A percentile compares a stretch with the other conserved stretches of the same genome.
Conservation (phyloP, 2,797 vertebrate species). For the Agapornis canus region DNA sequence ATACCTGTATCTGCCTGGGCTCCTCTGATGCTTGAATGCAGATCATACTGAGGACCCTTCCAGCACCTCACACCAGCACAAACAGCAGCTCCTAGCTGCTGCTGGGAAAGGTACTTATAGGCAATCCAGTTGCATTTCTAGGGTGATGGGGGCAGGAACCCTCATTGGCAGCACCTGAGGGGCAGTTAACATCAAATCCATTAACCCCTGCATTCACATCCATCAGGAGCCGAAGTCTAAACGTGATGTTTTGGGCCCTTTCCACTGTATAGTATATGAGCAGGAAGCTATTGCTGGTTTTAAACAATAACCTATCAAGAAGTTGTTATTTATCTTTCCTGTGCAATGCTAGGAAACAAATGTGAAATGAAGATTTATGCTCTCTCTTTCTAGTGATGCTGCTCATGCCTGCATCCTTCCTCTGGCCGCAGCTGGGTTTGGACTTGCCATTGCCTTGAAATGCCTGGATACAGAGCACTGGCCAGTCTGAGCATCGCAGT, state of each 20-base stretch:
- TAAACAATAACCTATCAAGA: background rate
- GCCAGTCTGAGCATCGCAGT: background rate
- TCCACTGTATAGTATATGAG: background rate
- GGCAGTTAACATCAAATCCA: background rate
- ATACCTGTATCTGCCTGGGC: background rate
- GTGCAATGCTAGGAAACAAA: background rate
- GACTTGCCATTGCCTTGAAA: background rate
- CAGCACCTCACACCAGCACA: background rate
- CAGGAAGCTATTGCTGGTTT: background rate
- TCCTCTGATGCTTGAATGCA: background rate
- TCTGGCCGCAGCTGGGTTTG: background rate
- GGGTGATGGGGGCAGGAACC: background rate
- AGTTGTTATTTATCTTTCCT: background rate
- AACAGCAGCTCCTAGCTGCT: rapidly evolving
- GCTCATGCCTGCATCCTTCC: background rate
- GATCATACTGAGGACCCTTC: rapidly evolving
- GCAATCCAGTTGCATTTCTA: background rate
- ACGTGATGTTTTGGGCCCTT: background rate
- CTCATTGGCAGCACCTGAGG: background rate
- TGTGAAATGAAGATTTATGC: background rate
- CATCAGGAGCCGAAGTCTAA: background rate
- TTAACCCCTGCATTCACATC: background rate
- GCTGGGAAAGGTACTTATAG: background rate
- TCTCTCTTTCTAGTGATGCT: background rate
- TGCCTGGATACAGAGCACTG: background rate